Evolutionary conservation across 2,113 vertebrate genomes (phyloP).

Genomic region (Origma solitaria): DNA sequence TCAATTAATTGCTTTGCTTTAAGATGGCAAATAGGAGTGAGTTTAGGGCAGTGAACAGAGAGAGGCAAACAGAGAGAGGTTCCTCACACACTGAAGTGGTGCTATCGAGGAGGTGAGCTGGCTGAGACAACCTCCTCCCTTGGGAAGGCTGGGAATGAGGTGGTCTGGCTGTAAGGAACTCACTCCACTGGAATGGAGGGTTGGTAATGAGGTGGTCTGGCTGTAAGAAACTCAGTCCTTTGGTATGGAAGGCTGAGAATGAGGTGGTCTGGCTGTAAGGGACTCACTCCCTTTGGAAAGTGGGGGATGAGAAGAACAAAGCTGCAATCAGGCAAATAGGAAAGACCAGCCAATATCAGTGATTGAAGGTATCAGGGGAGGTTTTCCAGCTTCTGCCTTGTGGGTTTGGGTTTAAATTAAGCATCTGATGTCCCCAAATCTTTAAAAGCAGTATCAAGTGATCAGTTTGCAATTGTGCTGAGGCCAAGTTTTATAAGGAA

Average conservation of each 20-base stretch:
- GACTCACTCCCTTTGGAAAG: not conserved
- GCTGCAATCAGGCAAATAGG: not conserved
- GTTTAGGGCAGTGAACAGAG: not conserved
- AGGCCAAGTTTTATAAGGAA: not conserved
- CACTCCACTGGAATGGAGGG: too few relatives aligned
- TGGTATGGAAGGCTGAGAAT: not conserved
- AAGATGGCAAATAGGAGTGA: not conserved
- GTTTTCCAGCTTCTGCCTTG: not conserved
- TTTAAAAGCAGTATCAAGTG: not conserved
- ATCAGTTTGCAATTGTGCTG: not conserved
- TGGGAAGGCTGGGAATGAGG: not conserved
- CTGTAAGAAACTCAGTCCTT: not conserved
- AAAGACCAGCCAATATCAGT: not conserved
- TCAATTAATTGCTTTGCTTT: slow-evolving; percentile 19
- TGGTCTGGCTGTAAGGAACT: not conserved
- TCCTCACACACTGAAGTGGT: not conserved
- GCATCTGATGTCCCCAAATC: not conserved
- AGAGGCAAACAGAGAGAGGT: not conserved
- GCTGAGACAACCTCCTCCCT: not conserved
- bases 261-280: not conserved
- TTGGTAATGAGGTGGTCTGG: not conserved
- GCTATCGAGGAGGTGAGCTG: not conserved
- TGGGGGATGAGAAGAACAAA: not conserved
- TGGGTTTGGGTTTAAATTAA: not conserved
- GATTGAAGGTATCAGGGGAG: not conserved